Evolutionary conservation across 2,888 invertebrate genomes (phyloP), one percentile per base, ranked within the genome.

Genomic region (Dryomyza anilis): DNA sequence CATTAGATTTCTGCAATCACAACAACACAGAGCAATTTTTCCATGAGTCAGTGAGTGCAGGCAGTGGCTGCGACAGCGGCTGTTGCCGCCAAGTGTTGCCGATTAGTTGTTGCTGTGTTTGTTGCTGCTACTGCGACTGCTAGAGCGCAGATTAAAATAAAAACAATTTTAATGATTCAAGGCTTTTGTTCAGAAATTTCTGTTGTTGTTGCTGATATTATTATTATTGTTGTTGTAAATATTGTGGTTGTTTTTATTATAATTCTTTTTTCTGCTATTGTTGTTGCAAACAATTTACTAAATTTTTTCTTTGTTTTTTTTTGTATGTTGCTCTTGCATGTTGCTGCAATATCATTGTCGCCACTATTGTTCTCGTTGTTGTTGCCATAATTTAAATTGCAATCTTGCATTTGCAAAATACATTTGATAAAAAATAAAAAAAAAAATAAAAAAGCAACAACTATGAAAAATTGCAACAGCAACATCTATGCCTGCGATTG

Each of bases 101-200:
- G 23, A 48, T 21, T 23, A 3, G 6, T 46, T 50, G 27, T 50
- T 50, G 29, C 25, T 33, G 30, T 16, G 19, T 7, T 30, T 53
- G 19, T 30, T 53, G 21, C 16, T 36, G 25, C n/a, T 25, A n/a
- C n/a, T 25, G 50, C n/a, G n/a, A 39, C 39, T 30, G 55, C 36
- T 55, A 12, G n/a, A n/a, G 10, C 19, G 21, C 55, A 33, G 36
- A 36, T 55, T 33, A 36, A 19, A 55, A 55, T 36, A 55, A 55
- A 55, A 55, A 21, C 55, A 64, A 64, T 64, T 64, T 57, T 14
- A 67, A 61, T 60, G 55, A 61, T 61, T 64, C 64, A 67, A 67
- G 64, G 57, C 57, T 67, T 36, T 56, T 59, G 55, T 55, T 36
- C 36, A 23, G 36, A 55, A 36, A 21, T 55, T 33, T 21, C 2